phyloP scores from a whole-genome alignment of 2,113 vertebrate species.

The Pogona vitticeps region DNA sequence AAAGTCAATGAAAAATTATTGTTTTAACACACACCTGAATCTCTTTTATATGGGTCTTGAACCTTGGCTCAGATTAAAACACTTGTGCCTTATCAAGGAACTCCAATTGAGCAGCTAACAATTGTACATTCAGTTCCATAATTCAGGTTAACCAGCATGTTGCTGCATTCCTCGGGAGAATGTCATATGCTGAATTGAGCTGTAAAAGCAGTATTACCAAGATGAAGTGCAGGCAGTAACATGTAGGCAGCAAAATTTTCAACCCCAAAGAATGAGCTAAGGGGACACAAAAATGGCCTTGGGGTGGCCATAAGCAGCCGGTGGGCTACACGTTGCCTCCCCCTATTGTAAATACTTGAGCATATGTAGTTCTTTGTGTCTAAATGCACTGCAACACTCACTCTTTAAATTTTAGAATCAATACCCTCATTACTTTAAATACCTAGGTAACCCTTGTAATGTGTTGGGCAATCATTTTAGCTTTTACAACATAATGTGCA shows the following conservation, averaged over 20 bases:
- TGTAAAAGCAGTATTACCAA: background rate
- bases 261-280: too few species aligned
- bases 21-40: background rate
- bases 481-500: conserved; percentile 67
- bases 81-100: background rate
- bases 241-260: too few species aligned
- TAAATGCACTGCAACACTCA: conserved; percentile 43
- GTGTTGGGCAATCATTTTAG: conserved; percentile 65
- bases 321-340: too few species aligned
- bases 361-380: conserved; percentile 7
- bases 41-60: background rate
- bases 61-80: background rate
- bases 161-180: background rate
- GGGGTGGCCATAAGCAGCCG: too few species aligned
- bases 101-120: background rate
- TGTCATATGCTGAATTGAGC: background rate
- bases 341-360: conserved; percentile 17
- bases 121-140: background rate
- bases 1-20: background rate
- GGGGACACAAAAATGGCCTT: too few species aligned
- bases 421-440: conserved; percentile 68
- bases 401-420: conserved; percentile 55
- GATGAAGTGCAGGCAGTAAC: background rate
- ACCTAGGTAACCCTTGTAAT: conserved; percentile 63
- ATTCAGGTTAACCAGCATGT: background rate